Evolutionary conservation across 30 jellyfish, hydroid and myxozoan species (phyloP).

Genomic region (Clytia hemisphaerica): DNA sequence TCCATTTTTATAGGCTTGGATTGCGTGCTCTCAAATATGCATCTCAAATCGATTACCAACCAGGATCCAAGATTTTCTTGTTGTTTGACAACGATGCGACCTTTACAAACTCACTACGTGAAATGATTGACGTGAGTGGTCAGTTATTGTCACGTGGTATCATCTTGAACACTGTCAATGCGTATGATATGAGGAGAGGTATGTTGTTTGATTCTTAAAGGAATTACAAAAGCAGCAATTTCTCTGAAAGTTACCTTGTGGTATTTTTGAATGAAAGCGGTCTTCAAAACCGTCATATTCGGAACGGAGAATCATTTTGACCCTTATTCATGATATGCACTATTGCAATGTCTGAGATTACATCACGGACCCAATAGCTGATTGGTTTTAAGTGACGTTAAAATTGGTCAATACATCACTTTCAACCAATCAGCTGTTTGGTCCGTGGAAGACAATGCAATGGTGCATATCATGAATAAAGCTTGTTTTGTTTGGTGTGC

Average conservation of each 20-base stretch:
- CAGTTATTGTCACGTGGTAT: constrained; percentile 39
- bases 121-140: constrained; percentile 51
- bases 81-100: constrained; percentile 66
- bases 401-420: too few species aligned
- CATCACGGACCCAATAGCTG: too few species aligned
- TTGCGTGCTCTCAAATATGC: constrained; percentile 23
- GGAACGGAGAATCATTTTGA: too few species aligned
- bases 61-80: constrained; percentile 43
- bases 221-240: neutral
- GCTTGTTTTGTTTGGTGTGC: too few species aligned
- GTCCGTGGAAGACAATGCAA: too few species aligned
- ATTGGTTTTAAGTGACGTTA: too few species aligned
- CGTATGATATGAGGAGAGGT: constrained; percentile 67
- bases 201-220: neutral
- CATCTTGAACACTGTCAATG: constrained; percentile 57
- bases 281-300: too few species aligned
- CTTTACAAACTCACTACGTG: constrained; percentile 60
- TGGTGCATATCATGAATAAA: too few species aligned
- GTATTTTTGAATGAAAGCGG: neutral
- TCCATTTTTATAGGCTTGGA: constrained; percentile 24
- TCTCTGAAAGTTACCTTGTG: neutral
- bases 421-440: too few species aligned
- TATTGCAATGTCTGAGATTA: too few species aligned
- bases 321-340: too few species aligned
- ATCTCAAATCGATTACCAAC: neutral